A percentile compares a stretch with the other conserved stretches of the same genome.
Conservation (phyloP, 2,888 invertebrate genomes). For the Eustalomyia histrio region DNA sequence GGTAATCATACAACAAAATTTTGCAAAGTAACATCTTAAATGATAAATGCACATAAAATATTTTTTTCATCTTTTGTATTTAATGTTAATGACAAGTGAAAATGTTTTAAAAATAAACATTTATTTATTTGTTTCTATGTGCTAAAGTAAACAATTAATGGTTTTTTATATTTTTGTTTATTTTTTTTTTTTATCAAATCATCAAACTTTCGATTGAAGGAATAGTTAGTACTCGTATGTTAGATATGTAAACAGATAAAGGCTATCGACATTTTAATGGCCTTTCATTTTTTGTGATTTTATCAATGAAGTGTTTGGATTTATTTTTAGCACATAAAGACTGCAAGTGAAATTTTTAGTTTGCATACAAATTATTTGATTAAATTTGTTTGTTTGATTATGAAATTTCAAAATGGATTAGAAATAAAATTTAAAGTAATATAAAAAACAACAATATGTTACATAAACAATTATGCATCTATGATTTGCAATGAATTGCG, state of each 20-base stretch:
- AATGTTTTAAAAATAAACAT: constrained; percentile 16
- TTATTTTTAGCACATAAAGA: constrained; percentile 3
- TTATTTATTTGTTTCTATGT: constrained; percentile 12
- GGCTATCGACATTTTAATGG: constrained; percentile 52
- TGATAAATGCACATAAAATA: constrained; percentile 17
- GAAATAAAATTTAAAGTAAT: neutral
- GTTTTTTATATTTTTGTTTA: no score
- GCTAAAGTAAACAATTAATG: constrained; percentile 34
- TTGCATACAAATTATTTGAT: constrained; percentile 36
- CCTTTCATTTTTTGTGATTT: constrained; percentile 32
- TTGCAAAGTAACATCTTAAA: constrained; percentile 16
- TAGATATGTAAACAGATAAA: constrained; percentile 5
- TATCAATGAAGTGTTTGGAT: neutral
- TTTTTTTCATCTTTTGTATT: constrained; percentile 27
- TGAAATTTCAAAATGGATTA: neutral
- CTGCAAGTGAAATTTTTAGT: constrained; percentile 20
- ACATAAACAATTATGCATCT: neutral
- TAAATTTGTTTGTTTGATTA: constrained; percentile 7
- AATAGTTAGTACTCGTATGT: no score
- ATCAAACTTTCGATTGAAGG: constrained; percentile 21
- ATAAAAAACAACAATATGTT: neutral
- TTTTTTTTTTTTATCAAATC: constrained; percentile 15
- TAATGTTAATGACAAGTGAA: constrained; percentile 35
- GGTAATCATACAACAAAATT: neutral
- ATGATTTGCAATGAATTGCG: neutral